Base-by-base conservation (phyloP, 2,888 invertebrate species). In the Mythimna pallens region DNA sequence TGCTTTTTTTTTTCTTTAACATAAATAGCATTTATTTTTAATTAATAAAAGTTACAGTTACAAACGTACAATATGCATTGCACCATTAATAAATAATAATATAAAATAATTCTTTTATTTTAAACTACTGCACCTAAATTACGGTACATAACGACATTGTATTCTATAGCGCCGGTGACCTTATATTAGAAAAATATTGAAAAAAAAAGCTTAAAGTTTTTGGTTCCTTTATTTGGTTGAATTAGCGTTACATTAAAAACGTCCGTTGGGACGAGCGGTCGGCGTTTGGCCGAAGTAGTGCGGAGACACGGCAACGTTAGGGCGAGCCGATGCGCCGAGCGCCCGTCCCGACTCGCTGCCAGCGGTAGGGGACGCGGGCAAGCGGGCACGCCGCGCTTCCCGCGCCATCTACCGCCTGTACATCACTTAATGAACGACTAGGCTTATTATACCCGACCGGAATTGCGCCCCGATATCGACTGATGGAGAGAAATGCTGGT, bases 21-120 rank as follows among this genome's bases (percentile, higher is more conserved):
- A 96, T 96, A 96, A 95, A 96, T 96, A 96, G 95, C 95, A 95
- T 96, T 96, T 95, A 96, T 95, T 94, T 95, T 95, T 94, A 94
- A 93, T 91, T 93, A 95, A 92, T 94, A 95, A 92, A 95, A 95
- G 94, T 95, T 95, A 95, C 94, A 95, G 92, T 94, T 94, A 96
- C 94, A 95, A 94, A 95, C 94, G 95, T 94, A 95, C 94, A 94
- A 94, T 93, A 91, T 89, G 88, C 89, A 94, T 94, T 95, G 95
- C 94, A 95, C 95, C 87, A 94, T 94, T 94, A 95, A 95, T 95
- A 95, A 95, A 95, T 95, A 94, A 92, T 93, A 94, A 93, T 95
- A 95, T 95, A 96, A 96, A 95, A 96, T 95, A 95, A 91, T 94
- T 92, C 89, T 88, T 86, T 93, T 94, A 93, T 92, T 92, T 94